Evolutionary conservation across 2,113 vertebrate species (phyloP), one percentile per base, ranked within the genome.

Genomic region (Nothocercus nigrocapillus): DNA sequence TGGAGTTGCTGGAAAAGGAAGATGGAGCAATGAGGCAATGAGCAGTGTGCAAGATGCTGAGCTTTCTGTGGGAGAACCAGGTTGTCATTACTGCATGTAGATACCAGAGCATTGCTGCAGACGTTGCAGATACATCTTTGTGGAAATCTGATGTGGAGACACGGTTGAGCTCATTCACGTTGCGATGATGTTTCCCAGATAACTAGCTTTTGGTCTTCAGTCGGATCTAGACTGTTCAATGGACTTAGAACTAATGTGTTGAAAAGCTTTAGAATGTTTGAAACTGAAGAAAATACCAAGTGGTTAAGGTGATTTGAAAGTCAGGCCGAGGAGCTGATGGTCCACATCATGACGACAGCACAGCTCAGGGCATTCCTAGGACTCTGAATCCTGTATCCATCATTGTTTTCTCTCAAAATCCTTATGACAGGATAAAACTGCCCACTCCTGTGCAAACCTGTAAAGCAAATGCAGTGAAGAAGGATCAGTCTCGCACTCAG

Each of bases 1-100:
- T 36, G 20, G 63, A 94, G 84, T 51, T 53, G 32, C 81, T 93
- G 76, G 42, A 72, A 59, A 93, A 94, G 75, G 36, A 32, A 95
- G 85, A 64, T 13, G 63, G 49, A 93, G 38, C 54, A 89, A 78
- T 62, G 88, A 95, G 88, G 4, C 15, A 67, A 49, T 22, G 49
- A 20, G 45, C 45, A 68, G 34, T 74, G 67, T 72, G 36, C 53
- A 79, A 73, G 53, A 49, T 40, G 16, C 45, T 84, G 64, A 69
- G 18, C 19, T 64, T 92, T 80, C 44, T 88, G 19, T 54, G 40
- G 28, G 13, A 24, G 5, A 22, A 45, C 45, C 32, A 63, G 44
- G 30, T 78, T 78, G 36, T 34, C 27, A 28, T 66, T 44, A 27
- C 72, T 27, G 59, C 34, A 34, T 63, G 10, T 16, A 67, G 32